phyloP scores from a whole-genome alignment of 2,888 invertebrate genomes.

The Aporophyla nigra region DNA sequence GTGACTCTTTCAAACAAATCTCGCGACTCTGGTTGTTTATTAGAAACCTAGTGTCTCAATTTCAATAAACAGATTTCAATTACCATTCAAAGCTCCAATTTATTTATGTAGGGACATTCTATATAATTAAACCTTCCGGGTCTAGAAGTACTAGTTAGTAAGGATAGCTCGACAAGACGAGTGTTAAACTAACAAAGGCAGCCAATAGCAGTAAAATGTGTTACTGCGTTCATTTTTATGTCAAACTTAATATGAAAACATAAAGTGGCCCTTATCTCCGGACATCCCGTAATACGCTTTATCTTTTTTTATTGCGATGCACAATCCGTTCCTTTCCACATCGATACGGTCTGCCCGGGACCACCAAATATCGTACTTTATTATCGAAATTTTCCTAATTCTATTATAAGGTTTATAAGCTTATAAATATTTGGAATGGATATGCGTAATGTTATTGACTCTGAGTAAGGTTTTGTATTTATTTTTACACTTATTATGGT shows the following conservation, averaged over 20 bases:
- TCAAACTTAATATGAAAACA: conserved; percentile 84
- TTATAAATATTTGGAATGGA: conserved; percentile 61
- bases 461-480: conserved; percentile 38
- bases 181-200: conserved; percentile 74
- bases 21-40: no score
- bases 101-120: not conserved
- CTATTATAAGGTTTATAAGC: conserved; percentile 63
- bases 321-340: conserved; percentile 80
- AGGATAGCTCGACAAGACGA: conserved; percentile 53
- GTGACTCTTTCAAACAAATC: no score
- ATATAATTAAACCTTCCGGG: conserved; percentile 16
- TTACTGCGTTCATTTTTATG: conserved; percentile 82
- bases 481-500: conserved; percentile 15
- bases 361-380: conserved; percentile 68
- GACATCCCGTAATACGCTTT: conserved; percentile 85
- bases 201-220: conserved; percentile 77
- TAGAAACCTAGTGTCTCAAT: conserved; percentile 31
- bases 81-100: conserved; percentile 22
- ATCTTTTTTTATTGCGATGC: conserved; percentile 84
- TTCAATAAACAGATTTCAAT: conserved; percentile 38
- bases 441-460: conserved; percentile 48
- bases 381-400: conserved; percentile 66
- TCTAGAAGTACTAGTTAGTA: conserved; percentile 40
- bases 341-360: conserved; percentile 68
- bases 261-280: conserved; percentile 84